Conservation (phyloP, 2,888 invertebrate genomes). For the Emmelina monodactyla region DNA sequence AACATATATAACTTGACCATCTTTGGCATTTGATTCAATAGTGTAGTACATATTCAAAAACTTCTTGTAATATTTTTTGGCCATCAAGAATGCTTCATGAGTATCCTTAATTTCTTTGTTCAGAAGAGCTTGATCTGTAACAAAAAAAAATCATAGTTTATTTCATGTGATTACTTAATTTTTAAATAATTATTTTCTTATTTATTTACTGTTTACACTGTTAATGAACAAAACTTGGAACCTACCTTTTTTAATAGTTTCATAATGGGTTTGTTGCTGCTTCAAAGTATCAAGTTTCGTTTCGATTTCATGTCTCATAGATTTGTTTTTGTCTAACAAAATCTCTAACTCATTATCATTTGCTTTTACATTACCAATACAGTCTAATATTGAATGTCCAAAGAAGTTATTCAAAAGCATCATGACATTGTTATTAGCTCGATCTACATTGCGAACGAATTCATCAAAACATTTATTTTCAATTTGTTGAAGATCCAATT, state of each 20-base stretch:
- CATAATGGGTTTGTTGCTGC: conserved; percentile 32
- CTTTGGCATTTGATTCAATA: conserved; percentile 29
- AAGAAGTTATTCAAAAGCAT: background rate
- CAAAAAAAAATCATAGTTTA: too few relatives aligned
- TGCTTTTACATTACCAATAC: conserved; percentile 21
- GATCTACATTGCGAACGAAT: background rate
- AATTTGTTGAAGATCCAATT: background rate
- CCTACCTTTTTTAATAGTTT: conserved; percentile 39
- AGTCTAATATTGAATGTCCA: conserved; percentile 11
- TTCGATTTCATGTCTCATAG: conserved; percentile 33
- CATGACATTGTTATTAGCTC: background rate
- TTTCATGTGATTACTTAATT: too few relatives aligned
- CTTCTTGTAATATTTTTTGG: conserved; percentile 52
- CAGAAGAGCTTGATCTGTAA: conserved; percentile 45
- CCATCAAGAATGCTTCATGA: conserved; percentile 55
- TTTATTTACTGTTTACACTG: too few relatives aligned
- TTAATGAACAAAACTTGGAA: background rate
- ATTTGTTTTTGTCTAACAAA: conserved; percentile 35
- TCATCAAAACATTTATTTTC: background rate
- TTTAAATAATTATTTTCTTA: too few relatives aligned
- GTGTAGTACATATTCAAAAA: conserved; percentile 47
- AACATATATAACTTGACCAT: conserved; percentile 34
- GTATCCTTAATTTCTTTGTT: conserved; percentile 51
- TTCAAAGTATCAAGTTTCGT: conserved; percentile 29
- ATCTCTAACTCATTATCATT: conserved; percentile 35